Evolutionary conservation across 2,113 vertebrate species (phyloP), one percentile per base, ranked within the genome.

Genomic region (Macaca mulatta): DNA sequence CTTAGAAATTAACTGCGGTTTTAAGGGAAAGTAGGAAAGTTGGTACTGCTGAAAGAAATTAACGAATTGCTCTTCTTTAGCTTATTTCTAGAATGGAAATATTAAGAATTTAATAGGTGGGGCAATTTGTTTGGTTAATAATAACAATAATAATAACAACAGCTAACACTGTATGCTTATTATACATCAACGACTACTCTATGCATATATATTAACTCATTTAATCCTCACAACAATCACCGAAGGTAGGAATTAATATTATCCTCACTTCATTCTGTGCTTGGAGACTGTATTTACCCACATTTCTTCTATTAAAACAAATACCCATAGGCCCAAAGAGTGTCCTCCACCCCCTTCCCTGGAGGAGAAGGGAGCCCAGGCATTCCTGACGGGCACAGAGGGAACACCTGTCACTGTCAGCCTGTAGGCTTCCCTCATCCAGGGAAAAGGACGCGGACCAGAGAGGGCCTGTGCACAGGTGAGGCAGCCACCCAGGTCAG

Each of bases 381-480:
- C 3, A 0, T 14, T 52, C 88, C 77, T 12, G 13, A 40, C 4
- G 16, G 50, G 27, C 3, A 14, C n/a, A 0, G 3, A 1, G 52
- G 18, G 22, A 43, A 17, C 4, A 4, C 78, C 43, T 55, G 40
- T 25, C 16, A 12, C 79, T 2, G 1, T 6, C 55, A 23, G 27
- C 77, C 50, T 18, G 0, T 0, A 17, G 72, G 81, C 64, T 3
- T 61, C 84, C 27, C 43, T 32, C 4, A 18, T 38, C 23, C 57
- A 13, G 50, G 32, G 35, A n/a, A 38, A 45, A 52, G 87, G 59
- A 18, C 0, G 14, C 0, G 10, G 92, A 4, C 48, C 8, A 48
- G n/a, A 38, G 1, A 38, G 3, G 43, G 9, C 59, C 52, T 12
- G 59, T 0, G 13, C 4, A 2, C 1, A 4, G 23, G 79, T 0